Percentiles rank a stretch among this genome's conserved stretches.
phyloP scores from a whole-genome alignment of 1,140 invertebrate genomes.

The Camponotus pennsylvanicus region DNA sequence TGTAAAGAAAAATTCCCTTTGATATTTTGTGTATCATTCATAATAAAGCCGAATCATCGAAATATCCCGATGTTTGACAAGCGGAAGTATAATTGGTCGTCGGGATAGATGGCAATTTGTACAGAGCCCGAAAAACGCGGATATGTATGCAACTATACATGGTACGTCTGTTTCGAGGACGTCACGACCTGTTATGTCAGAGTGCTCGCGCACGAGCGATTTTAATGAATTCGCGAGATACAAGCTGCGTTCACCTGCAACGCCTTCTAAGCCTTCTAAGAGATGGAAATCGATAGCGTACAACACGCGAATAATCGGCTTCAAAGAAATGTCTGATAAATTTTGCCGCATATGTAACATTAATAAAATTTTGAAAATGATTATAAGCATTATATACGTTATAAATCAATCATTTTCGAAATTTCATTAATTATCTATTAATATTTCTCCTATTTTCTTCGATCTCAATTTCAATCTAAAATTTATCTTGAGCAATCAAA shows the following conservation, averaged over 20 bases:
- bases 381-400: too few species aligned
- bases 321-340: not conserved
- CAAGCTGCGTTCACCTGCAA: not conserved
- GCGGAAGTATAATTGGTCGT: conserved; percentile 2
- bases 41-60: not conserved
- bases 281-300: conserved; percentile 20
- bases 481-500: too few species aligned
- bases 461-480: too few species aligned
- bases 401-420: too few species aligned
- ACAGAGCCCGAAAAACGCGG: not conserved
- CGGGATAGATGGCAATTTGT: conserved; percentile 38
- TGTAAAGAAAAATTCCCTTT: conserved; percentile 22
- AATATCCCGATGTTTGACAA: conserved; percentile 28
- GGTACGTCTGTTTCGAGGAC: not conserved
- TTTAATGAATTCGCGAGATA: conserved; percentile 65
- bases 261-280: too few species aligned
- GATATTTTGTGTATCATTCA: not conserved
- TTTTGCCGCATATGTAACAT: too few species aligned
- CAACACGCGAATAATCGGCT: conserved; percentile 8
- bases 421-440: too few species aligned
- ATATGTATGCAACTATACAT: too few species aligned
- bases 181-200: conserved; percentile 48
- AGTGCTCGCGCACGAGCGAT: conserved; percentile 14
- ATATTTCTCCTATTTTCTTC: too few species aligned
- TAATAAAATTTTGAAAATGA: too few species aligned